Evolutionary conservation across 2,888 invertebrate species (phyloP).

Genomic region (Vesta saturnalis): DNA sequence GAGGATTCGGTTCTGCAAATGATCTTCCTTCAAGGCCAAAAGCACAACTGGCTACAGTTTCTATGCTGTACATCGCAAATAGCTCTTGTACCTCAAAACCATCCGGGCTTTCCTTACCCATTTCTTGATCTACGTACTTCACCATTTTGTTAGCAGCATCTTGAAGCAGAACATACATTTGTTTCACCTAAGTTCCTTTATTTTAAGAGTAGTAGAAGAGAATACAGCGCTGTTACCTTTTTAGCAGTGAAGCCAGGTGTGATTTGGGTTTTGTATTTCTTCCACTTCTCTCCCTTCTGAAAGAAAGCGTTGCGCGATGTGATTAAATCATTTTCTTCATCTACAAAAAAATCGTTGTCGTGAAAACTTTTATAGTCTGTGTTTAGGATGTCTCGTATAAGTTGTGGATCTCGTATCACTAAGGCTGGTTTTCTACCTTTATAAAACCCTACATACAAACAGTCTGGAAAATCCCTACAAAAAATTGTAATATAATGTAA

Average conservation of each 20-base stretch:
- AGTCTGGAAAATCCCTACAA: conserved; percentile 51
- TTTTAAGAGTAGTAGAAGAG: no score
- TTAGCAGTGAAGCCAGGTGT: conserved; percentile 64
- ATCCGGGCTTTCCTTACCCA: conserved; percentile 39
- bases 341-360: conserved; percentile 56
- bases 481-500: neutral
- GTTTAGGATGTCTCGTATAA: conserved; percentile 53
- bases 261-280: conserved; percentile 61
- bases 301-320: conserved; percentile 63
- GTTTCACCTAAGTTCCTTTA: conserved; percentile 57
- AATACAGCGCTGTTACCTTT: no score
- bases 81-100: conserved; percentile 62
- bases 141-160: conserved; percentile 59
- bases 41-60: conserved; percentile 62
- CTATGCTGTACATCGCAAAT: conserved; percentile 57
- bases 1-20: conserved; percentile 49
- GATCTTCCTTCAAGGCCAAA: conserved; percentile 59
- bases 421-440: conserved; percentile 52
- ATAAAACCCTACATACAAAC: conserved; percentile 57
- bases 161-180: conserved; percentile 61
- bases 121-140: conserved; percentile 54
- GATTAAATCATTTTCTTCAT: conserved; percentile 62
- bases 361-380: conserved; percentile 58
- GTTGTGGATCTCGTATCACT: conserved; percentile 55
- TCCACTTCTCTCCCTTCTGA: conserved; percentile 64